phyloP scores from a whole-genome alignment of 2,113 vertebrate genomes.

The Oreochromis tanganicae region DNA sequence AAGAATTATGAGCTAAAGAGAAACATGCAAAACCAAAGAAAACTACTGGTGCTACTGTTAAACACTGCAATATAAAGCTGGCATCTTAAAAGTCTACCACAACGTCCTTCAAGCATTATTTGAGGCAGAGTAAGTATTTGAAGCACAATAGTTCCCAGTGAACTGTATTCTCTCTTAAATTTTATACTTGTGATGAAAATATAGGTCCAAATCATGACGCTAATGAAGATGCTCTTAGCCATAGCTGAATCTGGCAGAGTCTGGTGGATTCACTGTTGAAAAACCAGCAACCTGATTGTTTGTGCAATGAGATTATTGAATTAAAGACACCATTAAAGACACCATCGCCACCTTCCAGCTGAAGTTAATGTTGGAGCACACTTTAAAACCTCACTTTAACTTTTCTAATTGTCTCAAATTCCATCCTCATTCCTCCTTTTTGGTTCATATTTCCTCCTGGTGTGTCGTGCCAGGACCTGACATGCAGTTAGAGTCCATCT shows the following conservation, averaged over 20 bases:
- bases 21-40: background rate
- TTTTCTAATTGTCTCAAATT: background rate
- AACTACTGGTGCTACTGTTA: background rate
- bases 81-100: background rate
- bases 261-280: background rate
- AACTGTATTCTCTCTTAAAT: background rate
- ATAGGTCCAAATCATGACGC: background rate
- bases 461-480: background rate
- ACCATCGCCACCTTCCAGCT: background rate
- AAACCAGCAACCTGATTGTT: background rate
- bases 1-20: background rate
- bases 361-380: background rate
- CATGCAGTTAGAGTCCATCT: background rate
- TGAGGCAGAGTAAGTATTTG: background rate
- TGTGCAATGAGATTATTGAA: background rate
- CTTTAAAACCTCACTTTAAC: background rate
- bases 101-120: background rate
- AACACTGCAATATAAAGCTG: background rate
- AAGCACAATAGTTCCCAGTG: background rate
- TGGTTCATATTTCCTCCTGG: background rate
- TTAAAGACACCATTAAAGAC: background rate
- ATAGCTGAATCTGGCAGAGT: accelerated
- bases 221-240: background rate
- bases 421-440: background rate
- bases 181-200: background rate